Percentiles rank a stretch among this genome's conserved stretches.
Evolutionary conservation across 2,113 vertebrate species (phyloP).

Genomic region (Dendrocopos noguchii): DNA sequence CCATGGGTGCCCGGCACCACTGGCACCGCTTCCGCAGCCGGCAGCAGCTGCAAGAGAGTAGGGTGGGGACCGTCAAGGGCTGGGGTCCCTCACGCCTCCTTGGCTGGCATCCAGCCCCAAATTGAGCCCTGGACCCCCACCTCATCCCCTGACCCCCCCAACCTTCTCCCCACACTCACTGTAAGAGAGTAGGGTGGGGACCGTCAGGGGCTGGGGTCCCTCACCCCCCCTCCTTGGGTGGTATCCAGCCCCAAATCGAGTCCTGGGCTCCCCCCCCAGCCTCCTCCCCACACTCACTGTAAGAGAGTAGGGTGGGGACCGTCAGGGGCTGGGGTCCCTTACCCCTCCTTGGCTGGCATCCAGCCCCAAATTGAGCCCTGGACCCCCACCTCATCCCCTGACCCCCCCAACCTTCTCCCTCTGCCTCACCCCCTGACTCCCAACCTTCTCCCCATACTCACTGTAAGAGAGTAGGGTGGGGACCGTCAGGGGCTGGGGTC

Average conservation of each 20-base stretch:
- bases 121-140: too few relatives aligned
- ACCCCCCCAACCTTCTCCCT: background rate
- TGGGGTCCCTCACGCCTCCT: too few relatives aligned
- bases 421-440: too few relatives aligned
- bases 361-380: too few relatives aligned
- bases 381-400: too few relatives aligned
- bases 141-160: too few relatives aligned
- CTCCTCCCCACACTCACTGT: constrained; percentile 83
- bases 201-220: accelerated
- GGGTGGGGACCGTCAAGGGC: too few relatives aligned
- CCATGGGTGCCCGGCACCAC: constrained; percentile 74
- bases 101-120: background rate
- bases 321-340: too few relatives aligned
- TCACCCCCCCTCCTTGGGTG: background rate
- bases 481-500: accelerated
- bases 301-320: constrained; percentile 58
- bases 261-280: too few relatives aligned
- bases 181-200: background rate
- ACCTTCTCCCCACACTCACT: too few relatives aligned
- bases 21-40: constrained; percentile 82
- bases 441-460: constrained; percentile 73
- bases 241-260: background rate
- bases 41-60: constrained; percentile 81
- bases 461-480: constrained; percentile 79
- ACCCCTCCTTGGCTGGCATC: background rate